These are phyloP conservation scores for Nephrotoma flavescens DNA, from an alignment of 2,888 invertebrate species.

Conservation along the genomic window DNA sequence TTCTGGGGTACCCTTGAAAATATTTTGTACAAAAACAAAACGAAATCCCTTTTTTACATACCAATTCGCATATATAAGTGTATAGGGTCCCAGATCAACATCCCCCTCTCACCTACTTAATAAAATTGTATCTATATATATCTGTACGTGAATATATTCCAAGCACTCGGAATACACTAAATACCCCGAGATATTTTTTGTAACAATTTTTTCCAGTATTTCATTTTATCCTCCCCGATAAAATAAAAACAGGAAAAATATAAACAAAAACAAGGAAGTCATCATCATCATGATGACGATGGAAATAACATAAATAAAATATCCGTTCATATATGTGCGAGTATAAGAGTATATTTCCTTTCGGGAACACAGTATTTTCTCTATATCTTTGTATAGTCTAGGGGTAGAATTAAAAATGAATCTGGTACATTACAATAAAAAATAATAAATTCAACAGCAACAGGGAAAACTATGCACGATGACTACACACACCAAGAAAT, in stretches of 20 bases:
- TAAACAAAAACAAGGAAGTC: not conserved
- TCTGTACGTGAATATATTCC: not conserved
- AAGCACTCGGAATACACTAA: not conserved
- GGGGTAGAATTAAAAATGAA: not conserved
- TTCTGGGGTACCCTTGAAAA: not conserved
- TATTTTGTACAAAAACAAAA: not conserved
- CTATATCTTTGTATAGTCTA: not conserved
- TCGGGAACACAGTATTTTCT: not conserved
- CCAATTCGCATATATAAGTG: not conserved
- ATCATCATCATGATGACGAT: not conserved
- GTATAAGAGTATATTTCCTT: not conserved
- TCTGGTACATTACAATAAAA: conserved; percentile 1
- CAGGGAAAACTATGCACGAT: not conserved
- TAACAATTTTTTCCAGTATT: not conserved
- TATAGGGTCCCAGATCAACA: not conserved
- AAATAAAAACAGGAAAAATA: not conserved
- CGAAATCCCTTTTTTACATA: not conserved
- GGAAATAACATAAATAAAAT: not conserved
- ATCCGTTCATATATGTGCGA: not conserved
- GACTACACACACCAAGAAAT: not conserved
- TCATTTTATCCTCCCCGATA: not conserved
- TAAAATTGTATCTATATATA: not conserved
- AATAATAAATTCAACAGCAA: not conserved
- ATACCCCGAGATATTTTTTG: not conserved
- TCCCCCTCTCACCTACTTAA: not conserved